Base-by-base conservation (phyloP, 2,888 invertebrate genomes). In the Coenonympha arcania region DNA sequence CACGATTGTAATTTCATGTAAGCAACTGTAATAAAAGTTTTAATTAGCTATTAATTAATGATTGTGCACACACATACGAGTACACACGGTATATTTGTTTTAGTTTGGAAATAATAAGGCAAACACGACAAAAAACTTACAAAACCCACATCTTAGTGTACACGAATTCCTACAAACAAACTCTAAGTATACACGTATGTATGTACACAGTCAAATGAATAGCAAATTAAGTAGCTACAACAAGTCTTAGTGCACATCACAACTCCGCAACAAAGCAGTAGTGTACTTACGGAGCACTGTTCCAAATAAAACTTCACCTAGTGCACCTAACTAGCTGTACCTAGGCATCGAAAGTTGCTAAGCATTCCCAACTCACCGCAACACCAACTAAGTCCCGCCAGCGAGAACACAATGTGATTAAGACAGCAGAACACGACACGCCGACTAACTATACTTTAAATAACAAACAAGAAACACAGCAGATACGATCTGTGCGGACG, bases 401-500 rank as follows among this genome's bases (percentile, higher is more conserved):
- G 41, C 15, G 39, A 45, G 39, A 39, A 44, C 46, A 44, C 48
- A 52, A 49, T 47, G 46, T 54, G 48, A 52, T 56, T 56, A 56
- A 58, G 52, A 43, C 52, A 48, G n/a, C n/a, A n/a, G n/a, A n/a
- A 48, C 45, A 54, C 47, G 49, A 48, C 33, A 13, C 37, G 37
- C 30, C 6, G 18, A 44, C 37, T 50, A 54, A 51, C 45, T 42
- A 49, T 37, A 51, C 52, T 53, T 50, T 51, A 55, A 52, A 54
- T 50, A 60, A 56, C 59, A 51, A 60, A 64, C 60, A 62, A 59
- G 59, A 54, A 63, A 58, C 62, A 62, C 59, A 61, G 56, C 58
- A 66, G 62, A 63, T 63, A 60, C 62, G 64, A 70, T 66, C 66
- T 60, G 56, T 61, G 67, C 69, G 62, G 56, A 63, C 56, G 58